These are phyloP conservation scores for Passer montanus DNA, from an alignment of 2,113 vertebrate genomes.

Conservation along the genomic window DNA sequence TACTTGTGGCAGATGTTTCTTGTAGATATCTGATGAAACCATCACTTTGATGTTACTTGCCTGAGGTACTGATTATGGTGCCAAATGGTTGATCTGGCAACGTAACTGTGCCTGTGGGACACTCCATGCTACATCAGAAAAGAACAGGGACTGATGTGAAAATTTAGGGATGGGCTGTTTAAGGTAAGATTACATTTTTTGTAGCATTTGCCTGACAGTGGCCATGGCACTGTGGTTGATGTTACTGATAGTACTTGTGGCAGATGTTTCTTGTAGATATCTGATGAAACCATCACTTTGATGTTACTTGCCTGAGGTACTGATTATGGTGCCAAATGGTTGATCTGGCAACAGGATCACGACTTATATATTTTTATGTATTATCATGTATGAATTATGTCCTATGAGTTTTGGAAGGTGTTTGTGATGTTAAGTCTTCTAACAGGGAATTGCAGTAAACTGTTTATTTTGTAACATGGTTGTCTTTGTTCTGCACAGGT, in stretches of 20 bases:
- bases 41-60: background rate
- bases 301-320: background rate
- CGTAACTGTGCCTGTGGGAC: too few species aligned
- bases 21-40: fast-evolving
- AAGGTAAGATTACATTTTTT: background rate
- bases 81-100: background rate
- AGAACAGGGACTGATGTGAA: background rate
- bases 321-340: background rate
- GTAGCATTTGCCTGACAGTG: background rate
- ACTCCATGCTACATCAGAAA: fast-evolving
- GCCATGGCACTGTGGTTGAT: fast-evolving
- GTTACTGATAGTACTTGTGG: fast-evolving
- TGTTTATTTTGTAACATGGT: background rate
- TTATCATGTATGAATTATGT: background rate
- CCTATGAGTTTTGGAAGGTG: background rate
- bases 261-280: fast-evolving
- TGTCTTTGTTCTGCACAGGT: constrained; percentile 78
- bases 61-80: background rate
- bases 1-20: background rate
- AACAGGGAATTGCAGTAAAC: background rate
- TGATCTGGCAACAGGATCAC: background rate
- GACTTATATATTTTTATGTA: background rate
- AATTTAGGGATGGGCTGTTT: background rate
- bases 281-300: background rate
- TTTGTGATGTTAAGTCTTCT: background rate